phyloP scores from a whole-genome alignment of 64 coral and sea anemone species.

The Cladopsammia gracilis region DNA sequence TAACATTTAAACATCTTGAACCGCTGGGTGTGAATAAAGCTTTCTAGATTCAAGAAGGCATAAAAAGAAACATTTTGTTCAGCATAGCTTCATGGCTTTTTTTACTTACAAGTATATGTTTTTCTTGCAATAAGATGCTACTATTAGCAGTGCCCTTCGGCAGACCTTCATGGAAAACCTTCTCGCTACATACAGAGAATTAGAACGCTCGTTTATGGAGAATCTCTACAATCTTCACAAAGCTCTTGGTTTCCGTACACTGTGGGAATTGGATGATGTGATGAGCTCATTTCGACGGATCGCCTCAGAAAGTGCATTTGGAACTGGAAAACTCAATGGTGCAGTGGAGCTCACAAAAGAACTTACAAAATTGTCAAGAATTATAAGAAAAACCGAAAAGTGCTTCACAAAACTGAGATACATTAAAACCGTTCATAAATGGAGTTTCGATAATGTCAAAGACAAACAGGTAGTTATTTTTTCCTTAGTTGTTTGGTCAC shows the following conservation, averaged over 20 bases:
- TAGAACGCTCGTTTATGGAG: background rate
- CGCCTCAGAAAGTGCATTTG: background rate
- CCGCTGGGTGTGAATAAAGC: too few species aligned
- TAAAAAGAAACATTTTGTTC: too few species aligned
- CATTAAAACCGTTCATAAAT: background rate
- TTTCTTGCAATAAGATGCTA: too few species aligned
- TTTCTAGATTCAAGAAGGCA: too few species aligned
- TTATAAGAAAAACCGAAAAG: background rate
- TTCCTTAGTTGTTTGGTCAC: too few species aligned
- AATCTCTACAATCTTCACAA: background rate
- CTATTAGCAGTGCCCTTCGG: background rate
- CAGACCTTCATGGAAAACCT: background rate
- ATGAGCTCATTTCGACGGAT: background rate
- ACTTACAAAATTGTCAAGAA: background rate
- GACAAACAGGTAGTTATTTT: too few species aligned
- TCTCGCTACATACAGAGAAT: background rate
- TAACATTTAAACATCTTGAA: too few species aligned
- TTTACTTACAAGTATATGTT: too few species aligned
- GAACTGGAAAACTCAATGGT: background rate
- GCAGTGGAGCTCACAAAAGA: background rate
- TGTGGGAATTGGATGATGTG: background rate
- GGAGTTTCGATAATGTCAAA: too few species aligned
- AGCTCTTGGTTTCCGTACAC: background rate
- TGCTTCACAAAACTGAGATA: background rate
- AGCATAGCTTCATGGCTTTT: too few species aligned